Base-by-base conservation (phyloP, 1,140 invertebrate species). In the Acromyrmex charruanus region DNA sequence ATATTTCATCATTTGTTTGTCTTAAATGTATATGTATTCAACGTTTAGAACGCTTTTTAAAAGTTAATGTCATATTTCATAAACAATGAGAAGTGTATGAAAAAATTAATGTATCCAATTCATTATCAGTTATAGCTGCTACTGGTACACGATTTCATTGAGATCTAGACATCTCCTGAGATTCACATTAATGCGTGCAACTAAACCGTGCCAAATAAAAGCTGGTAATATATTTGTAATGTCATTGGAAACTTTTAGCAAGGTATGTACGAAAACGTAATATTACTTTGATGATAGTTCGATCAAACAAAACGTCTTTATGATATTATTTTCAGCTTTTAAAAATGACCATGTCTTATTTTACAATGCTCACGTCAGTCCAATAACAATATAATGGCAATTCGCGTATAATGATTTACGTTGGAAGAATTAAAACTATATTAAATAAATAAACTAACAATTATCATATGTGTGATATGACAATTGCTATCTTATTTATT, bases 201-300 rank as follows among this genome's bases (percentile, higher is more conserved):
- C 53, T 5, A 59, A 53, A 58, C 91, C 89, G 21, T 87, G 89
- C 28, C 69, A 90, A 85, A 81, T 91, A 77, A 90, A 74, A 25
- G 91, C 91, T n/a, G 88, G 87, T 10, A 87, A 82, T 16, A 85
- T 91, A 28, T 90, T 85, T 35, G 31, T 89, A 53, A 85, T 91
- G 35, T 88, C 89, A 51, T 12, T 90, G 77, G 21, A 89, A 49
- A 90, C 82, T 59, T 91, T 91, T 9, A 75, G 86, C 18, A 63
- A 87, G 39, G 89, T 91, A 89, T 61, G 86, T 75, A 69, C 18
- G 9, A 44, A 21, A 39, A 18, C 6, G 58, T 39, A 58, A 39
- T n/a, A 61, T 61, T 71, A 58, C 10, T 39, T 59, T 10, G 12
- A 1, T 58, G 21, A 59, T 55, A 18, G 0, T 35, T 55, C 3